phyloP scores from a whole-genome alignment of 2,797 vertebrate genomes.

The Chanos chanos region DNA sequence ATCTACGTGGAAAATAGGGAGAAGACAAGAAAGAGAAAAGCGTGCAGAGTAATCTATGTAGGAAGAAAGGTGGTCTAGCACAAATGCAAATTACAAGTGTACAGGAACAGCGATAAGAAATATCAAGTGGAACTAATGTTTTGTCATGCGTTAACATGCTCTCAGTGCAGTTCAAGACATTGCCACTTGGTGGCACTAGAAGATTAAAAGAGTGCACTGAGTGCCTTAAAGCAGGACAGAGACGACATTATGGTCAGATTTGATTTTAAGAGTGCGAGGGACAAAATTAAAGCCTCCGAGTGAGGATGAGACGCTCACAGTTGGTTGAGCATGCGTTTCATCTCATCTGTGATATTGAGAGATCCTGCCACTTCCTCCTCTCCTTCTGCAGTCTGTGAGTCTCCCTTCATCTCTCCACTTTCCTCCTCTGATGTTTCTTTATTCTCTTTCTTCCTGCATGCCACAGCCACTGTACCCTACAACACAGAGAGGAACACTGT shows the following conservation, averaged over 20 bases:
- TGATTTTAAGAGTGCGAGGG: no score
- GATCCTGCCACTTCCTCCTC: constrained; percentile 86
- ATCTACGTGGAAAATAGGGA: no score
- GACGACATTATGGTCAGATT: not conserved
- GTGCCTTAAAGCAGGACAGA: no score
- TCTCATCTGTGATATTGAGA: constrained; percentile 97
- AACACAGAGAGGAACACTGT: constrained; percentile 27
- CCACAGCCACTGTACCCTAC: constrained; percentile 67
- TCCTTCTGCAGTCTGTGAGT: constrained; percentile 75
- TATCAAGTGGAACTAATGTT: not conserved
- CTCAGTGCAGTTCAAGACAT: not conserved
- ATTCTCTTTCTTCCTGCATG: constrained; percentile 84
- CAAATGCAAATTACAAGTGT: constrained; percentile 17
- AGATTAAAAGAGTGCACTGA: not conserved
- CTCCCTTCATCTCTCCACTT: constrained; percentile 81
- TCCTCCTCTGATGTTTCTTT: constrained; percentile 82
- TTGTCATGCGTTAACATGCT: no score
- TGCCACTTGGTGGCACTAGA: constrained; percentile 38
- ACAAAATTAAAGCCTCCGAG: no score
- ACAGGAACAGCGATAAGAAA: not conserved
- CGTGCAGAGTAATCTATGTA: no score
- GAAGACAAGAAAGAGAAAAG: constrained; percentile 19
- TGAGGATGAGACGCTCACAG: constrained; percentile 78
- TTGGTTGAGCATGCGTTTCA: constrained; percentile 98
- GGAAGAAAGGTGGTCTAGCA: no score